Base-by-base conservation (phyloP, 37 sponge, comb jelly and placozoan species). In the Beroe forskalii region DNA sequence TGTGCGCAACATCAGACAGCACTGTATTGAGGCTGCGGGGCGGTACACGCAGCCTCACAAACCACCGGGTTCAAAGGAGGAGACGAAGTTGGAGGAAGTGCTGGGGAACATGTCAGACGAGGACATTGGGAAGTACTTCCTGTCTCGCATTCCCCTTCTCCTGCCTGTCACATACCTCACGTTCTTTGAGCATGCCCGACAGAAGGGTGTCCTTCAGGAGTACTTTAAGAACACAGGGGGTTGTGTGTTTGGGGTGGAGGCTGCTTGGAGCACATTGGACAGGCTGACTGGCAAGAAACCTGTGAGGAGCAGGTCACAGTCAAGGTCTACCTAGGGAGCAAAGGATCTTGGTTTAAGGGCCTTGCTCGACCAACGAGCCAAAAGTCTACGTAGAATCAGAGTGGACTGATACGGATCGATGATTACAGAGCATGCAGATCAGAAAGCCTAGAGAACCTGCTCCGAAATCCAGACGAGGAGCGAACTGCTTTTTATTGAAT, bases 1-100 rank as follows among this genome's bases (percentile, higher is more conserved):
- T 48, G 35, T 80, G 3, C 37, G 86, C 8, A 80, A 80, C 55
- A 80, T 44, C 44, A 43, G 35, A 80, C 86, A 80, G 30, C 86
- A 80, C 55, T 41, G 55, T 25, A 80, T 1, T 1, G 86, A 80
- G 55, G 55, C 55, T 0, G 86, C 35, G 40, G 30, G 48, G 17
- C 55, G 55, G 1, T 80, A 80, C 55, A 41, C n/a, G 0, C 30
- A 17, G 6, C 36, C 72, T 1, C 72, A 69, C 72, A 69, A 36
- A 36, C 72, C 12, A 2, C 19, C 35, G 12, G 32, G 32, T 20
- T 69, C 72, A 31, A 32, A 69, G 38, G 72, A 28, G 35, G 35
- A 35, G 19, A 69, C 72, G 4, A 69, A 14, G 4, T 48, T 80
- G 20, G 30, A 44, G 55, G 55, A 80, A 23, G 86, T 80, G 4